Conservation (phyloP, 2,888 invertebrate genomes). For the Eupithecia abbreviata region DNA sequence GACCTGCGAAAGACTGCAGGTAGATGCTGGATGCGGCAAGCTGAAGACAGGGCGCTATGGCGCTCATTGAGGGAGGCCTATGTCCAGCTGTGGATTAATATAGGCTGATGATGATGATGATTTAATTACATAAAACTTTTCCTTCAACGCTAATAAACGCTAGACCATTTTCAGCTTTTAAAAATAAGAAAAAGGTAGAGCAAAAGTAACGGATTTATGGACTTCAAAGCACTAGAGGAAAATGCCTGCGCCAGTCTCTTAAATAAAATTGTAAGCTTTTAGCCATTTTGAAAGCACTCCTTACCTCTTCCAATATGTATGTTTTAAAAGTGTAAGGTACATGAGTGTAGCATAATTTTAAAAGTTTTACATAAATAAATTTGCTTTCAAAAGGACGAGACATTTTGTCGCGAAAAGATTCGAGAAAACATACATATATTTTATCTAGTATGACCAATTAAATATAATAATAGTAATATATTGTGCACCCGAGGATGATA, state of each 20-base stretch:
- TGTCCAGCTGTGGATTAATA: too few species aligned
- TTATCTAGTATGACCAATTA: too few species aligned
- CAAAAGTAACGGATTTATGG: constrained; percentile 7
- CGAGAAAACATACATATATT: too few species aligned
- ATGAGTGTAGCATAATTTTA: constrained; percentile 15
- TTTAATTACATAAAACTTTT: background rate
- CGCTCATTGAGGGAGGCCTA: too few species aligned
- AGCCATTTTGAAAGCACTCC: constrained; percentile 22
- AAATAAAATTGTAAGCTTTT: constrained; percentile 19
- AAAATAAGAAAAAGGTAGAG: background rate
- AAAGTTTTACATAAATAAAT: constrained; percentile 3
- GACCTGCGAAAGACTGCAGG: too few species aligned
- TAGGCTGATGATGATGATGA: too few species aligned
- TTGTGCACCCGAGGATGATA: too few species aligned
- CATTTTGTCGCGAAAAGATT: background rate
- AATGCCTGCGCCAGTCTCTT: constrained; percentile 4
- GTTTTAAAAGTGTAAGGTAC: constrained; percentile 10
- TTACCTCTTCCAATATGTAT: constrained; percentile 24
- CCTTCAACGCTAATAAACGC: background rate
- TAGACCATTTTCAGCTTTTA: background rate
- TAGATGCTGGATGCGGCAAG: too few species aligned
- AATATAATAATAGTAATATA: too few species aligned
- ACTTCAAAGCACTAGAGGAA: background rate
- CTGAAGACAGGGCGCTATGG: too few species aligned
- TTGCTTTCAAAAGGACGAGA: background rate